phyloP scores from a whole-genome alignment of 2,888 invertebrate species.

The Stratiomys singularior region DNA sequence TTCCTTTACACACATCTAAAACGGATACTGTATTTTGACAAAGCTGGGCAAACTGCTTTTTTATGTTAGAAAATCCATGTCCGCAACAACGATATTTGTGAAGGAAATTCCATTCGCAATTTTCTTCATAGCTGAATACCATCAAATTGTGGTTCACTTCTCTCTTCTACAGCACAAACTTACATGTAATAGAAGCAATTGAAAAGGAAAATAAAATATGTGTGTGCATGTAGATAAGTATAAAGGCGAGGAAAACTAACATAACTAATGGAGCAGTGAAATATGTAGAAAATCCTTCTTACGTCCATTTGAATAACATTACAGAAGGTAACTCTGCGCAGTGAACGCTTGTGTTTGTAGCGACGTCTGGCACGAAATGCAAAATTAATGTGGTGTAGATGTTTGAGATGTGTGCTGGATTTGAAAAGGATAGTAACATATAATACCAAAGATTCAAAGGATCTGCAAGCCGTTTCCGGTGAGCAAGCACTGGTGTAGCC shows the following conservation, averaged over 20 bases:
- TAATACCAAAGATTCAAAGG: constrained; percentile 38
- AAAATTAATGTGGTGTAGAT: constrained; percentile 50
- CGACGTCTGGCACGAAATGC: constrained; percentile 46
- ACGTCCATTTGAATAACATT: constrained; percentile 50
- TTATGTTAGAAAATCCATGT: background rate
- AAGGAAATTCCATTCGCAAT: background rate
- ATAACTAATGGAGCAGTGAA: constrained; percentile 51
- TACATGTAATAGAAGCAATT: background rate
- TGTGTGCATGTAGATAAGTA: constrained; percentile 2
- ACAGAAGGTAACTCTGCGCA: constrained; percentile 38
- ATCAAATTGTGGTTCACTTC: background rate
- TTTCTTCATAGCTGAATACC: background rate
- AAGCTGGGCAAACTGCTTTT: background rate
- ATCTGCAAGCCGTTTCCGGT: background rate
- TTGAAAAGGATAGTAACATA: constrained; percentile 33
- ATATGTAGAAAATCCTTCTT: constrained; percentile 51
- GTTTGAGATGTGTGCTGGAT: constrained; percentile 3
- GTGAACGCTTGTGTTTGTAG: constrained; percentile 23
- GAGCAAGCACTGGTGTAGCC: too few species aligned
- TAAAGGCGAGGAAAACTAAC: constrained; percentile 44
- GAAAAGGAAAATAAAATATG: constrained; percentile 20
- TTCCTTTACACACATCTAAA: background rate
- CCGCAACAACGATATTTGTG: background rate
- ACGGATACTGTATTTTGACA: constrained; percentile 6
- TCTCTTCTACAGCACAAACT: background rate